Evolutionary conservation across 1,140 invertebrate species (phyloP).

Genomic region (Archivesica marissinica): DNA sequence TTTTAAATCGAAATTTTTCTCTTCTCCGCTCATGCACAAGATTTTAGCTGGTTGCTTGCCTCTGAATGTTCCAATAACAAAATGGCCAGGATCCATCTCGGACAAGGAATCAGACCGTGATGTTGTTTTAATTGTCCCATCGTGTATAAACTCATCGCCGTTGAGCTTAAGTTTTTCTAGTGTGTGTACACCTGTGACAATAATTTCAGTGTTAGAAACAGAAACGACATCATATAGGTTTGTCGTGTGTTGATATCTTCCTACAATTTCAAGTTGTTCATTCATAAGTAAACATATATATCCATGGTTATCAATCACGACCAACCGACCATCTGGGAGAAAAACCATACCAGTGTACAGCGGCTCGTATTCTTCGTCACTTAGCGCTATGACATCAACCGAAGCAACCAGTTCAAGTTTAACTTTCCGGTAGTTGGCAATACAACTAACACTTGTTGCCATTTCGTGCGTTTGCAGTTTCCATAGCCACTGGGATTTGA

Average conservation of each 20-base stretch:
- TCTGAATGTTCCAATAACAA: background rate
- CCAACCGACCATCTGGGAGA: background rate
- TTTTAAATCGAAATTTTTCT: background rate
- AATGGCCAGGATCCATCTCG: background rate
- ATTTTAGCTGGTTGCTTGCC: background rate
- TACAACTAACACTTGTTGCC: background rate
- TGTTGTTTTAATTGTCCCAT: background rate
- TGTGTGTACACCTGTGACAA: background rate
- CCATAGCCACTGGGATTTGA: background rate
- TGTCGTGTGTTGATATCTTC: background rate
- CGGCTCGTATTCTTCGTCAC: background rate
- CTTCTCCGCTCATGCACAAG: background rate
- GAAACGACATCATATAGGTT: background rate
- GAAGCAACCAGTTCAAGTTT: background rate
- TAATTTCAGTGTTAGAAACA: background rate
- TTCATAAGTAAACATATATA: background rate
- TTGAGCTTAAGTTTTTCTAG: background rate
- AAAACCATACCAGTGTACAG: conserved; percentile 10
- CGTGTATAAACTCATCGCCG: background rate
- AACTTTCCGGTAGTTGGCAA: background rate
- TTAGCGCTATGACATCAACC: background rate
- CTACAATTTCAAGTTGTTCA: background rate
- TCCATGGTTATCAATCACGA: background rate
- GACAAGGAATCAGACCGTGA: background rate
- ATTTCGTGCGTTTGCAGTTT: background rate